Evolutionary conservation across 1,140 invertebrate genomes (phyloP).

Genomic region (Spodoptera frugiperda): DNA sequence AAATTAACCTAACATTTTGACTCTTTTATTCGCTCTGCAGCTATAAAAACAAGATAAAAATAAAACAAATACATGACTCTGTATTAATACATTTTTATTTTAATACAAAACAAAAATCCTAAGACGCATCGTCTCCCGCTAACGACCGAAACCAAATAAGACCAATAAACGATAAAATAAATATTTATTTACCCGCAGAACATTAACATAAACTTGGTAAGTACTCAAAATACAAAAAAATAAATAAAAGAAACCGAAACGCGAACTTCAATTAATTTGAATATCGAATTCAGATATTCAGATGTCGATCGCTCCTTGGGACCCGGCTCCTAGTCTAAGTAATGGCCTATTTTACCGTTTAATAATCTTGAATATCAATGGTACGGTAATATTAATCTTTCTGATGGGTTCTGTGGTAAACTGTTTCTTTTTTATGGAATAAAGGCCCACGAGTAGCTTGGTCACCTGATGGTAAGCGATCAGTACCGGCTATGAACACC

Average conservation of each 20-base stretch:
- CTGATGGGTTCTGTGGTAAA: background rate
- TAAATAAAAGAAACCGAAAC: background rate
- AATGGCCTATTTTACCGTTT: conserved; percentile 37
- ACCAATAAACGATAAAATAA: background rate
- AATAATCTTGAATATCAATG: conserved; percentile 36
- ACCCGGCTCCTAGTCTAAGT: conserved; percentile 16
- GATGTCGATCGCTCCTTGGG: background rate
- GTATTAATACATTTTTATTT: too few relatives aligned
- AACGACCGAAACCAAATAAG: too few relatives aligned
- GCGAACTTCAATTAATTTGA: conserved; percentile 26
- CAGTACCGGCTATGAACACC: too few relatives aligned
- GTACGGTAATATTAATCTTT: conserved; percentile 27
- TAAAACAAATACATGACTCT: too few relatives aligned
- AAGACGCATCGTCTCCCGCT: too few relatives aligned
- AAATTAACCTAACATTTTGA: too few relatives aligned
- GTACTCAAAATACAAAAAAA: background rate
- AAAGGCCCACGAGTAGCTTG: too few relatives aligned
- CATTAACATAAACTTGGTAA: background rate
- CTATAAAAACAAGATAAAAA: too few relatives aligned
- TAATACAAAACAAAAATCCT: too few relatives aligned
- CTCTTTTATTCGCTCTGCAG: too few relatives aligned
- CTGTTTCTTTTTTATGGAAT: too few relatives aligned
- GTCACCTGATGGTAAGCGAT: too few relatives aligned
- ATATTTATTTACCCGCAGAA: conserved; percentile 1
- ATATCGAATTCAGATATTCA: conserved; percentile 31